Percentiles rank a stretch among this genome's conserved stretches.
Evolutionary conservation across 2,888 invertebrate genomes (phyloP).

Genomic region (Itoplectis maculator): DNA sequence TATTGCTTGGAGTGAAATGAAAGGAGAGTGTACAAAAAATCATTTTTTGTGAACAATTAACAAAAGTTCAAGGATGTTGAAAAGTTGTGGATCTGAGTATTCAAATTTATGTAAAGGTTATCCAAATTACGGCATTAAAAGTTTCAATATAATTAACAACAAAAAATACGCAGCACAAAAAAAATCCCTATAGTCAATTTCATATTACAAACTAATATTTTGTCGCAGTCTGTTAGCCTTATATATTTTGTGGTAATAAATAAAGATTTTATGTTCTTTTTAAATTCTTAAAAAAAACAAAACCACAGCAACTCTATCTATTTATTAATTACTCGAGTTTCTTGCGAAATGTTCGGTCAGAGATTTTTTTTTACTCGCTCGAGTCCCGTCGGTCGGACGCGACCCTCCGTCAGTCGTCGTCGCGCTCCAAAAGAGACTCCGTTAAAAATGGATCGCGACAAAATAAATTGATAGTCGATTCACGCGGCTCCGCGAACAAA

Average conservation of each 20-base stretch:
- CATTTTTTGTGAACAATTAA: not conserved
- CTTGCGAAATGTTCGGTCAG: not conserved
- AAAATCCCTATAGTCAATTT: too few species aligned
- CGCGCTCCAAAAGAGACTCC: slow-evolving; percentile 51
- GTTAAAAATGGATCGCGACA: slow-evolving; percentile 77
- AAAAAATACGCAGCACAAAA: too few species aligned
- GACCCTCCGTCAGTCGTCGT: slow-evolving; percentile 30
- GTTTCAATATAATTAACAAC: too few species aligned
- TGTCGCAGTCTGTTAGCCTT: too few species aligned
- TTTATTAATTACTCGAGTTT: not conserved
- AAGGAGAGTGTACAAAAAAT: not conserved
- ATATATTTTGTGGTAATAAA: too few species aligned
- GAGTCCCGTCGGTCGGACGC: not conserved
- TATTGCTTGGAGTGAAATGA: not conserved
- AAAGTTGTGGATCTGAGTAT: too few species aligned
- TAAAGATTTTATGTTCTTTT: too few species aligned
- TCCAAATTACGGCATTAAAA: too few species aligned
- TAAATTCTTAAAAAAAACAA: not conserved
- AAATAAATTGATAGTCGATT: slow-evolving; percentile 83
- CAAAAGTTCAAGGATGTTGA: too few species aligned
- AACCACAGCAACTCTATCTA: not conserved
- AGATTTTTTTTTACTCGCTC: not conserved
- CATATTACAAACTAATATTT: too few species aligned
- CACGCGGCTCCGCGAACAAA: slow-evolving; percentile 78
- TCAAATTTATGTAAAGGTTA: too few species aligned